Evolutionary conservation across 2,888 invertebrate genomes (phyloP).

Genomic region (Clepsis dumicolana): DNA sequence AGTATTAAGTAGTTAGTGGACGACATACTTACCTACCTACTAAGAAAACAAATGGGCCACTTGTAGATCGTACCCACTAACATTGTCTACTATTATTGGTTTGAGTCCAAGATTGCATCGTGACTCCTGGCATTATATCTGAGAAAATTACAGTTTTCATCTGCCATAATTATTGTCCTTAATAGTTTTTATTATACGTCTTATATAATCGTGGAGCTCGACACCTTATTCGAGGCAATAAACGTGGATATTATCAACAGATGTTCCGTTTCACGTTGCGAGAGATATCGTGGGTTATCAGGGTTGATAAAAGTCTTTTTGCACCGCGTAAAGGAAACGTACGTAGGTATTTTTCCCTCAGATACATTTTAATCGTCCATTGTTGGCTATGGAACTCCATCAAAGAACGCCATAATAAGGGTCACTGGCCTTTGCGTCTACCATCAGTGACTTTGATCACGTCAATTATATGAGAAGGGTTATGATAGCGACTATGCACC

Average conservation of each 20-base stretch:
- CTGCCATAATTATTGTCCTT: background rate
- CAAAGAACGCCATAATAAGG: no score
- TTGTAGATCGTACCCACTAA: background rate
- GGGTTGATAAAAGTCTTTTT: slow-evolving; percentile 24
- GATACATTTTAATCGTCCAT: no score
- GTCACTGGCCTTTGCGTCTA: no score
- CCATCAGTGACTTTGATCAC: no score
- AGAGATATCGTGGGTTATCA: background rate
- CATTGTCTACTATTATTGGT: background rate
- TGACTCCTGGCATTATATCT: background rate
- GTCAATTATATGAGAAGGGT: no score
- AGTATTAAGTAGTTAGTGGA: no score
- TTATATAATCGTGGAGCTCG: slow-evolving; percentile 10
- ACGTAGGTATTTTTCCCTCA: no score
- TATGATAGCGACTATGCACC: no score
- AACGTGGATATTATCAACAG: slow-evolving; percentile 27
- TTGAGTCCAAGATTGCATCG: background rate
- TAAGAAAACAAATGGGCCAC: background rate
- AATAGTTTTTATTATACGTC: slow-evolving; percentile 14
- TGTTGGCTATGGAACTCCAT: no score
- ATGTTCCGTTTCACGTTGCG: slow-evolving; percentile 22
- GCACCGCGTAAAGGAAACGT: background rate
- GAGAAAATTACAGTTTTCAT: background rate
- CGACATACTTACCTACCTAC: no score
- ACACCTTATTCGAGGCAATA: slow-evolving; percentile 18